Evolutionary conservation across 2,113 vertebrate species (phyloP).

Genomic region (Lepus europaeus): DNA sequence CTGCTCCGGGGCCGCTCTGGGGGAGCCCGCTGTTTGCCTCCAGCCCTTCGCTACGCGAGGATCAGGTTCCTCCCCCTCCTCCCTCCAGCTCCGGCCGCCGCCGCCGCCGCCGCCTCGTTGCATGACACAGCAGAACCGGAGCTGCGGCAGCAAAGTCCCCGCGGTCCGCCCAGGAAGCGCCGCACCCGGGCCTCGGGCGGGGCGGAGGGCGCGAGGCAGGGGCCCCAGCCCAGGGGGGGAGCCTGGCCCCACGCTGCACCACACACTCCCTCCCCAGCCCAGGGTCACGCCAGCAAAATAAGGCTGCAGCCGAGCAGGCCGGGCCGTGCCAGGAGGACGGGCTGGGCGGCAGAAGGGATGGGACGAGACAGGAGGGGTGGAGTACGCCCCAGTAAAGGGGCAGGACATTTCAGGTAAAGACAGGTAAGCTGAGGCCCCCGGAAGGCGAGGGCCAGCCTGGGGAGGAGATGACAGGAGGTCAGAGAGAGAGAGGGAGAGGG

Average conservation of each 20-base stretch:
- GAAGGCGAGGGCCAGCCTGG: constrained; percentile 65
- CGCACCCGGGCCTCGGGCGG: constrained; percentile 68
- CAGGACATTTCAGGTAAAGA: constrained; percentile 57
- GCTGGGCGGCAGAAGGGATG: constrained; percentile 61
- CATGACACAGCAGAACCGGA: constrained; percentile 91
- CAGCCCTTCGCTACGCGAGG: constrained; percentile 81
- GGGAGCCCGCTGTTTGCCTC: constrained; percentile 80
- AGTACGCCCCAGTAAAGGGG: constrained; percentile 51
- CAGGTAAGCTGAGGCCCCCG: constrained; percentile 61
- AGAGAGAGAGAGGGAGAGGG: constrained; percentile 69
- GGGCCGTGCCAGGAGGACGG: constrained; percentile 65
- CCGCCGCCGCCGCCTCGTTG: constrained; percentile 80
- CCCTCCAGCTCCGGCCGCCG: constrained; percentile 77
- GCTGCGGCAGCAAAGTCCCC: constrained; percentile 81
- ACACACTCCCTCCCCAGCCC: constrained; percentile 50
- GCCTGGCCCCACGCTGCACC: constrained; percentile 57
- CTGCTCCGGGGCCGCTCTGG: constrained; percentile 75
- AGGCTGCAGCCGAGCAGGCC: constrained; percentile 70
- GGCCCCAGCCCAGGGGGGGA: constrained; percentile 60
- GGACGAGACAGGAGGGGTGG: constrained; percentile 54
- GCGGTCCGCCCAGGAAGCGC: constrained; percentile 85
- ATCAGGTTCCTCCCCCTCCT: constrained; percentile 84
- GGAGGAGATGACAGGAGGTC: constrained; percentile 70
- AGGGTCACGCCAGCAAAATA: constrained; percentile 28
- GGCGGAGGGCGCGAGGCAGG: constrained; percentile 66